Evolutionary conservation across 2,113 vertebrate species (phyloP).

Genomic region (Cariama cristata): DNA sequence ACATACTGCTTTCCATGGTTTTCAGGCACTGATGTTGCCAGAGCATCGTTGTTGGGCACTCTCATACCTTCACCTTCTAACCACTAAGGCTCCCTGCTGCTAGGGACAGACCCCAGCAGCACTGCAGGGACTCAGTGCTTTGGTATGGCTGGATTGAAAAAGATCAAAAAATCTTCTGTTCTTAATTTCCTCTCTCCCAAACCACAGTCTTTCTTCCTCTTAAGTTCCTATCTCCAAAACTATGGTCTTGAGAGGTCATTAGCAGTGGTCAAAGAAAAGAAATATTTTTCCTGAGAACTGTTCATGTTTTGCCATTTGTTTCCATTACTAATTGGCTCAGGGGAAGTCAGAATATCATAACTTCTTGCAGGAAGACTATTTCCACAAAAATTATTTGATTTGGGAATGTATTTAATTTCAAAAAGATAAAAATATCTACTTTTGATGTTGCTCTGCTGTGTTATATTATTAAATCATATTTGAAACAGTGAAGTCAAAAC

Average conservation of each 20-base stretch:
- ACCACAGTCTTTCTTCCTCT: background rate
- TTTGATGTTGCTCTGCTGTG: background rate
- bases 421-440: background rate
- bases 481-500: constrained; percentile 51
- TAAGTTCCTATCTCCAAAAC: background rate
- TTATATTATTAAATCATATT: background rate
- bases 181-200: background rate
- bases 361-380: background rate
- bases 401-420: constrained; percentile 14
- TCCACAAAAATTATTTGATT: background rate
- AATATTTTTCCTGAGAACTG: background rate
- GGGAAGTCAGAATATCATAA: constrained; percentile 10
- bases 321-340: background rate
- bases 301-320: constrained; percentile 15
- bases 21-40: background rate
- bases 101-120: background rate
- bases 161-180: background rate
- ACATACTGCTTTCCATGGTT: background rate
- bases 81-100: background rate
- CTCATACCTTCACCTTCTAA: background rate
- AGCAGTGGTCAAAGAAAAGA: background rate
- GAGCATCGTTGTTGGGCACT: background rate
- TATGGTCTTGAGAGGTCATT: background rate
- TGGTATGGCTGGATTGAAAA: background rate
- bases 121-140: background rate